Conservation (phyloP, 2,113 vertebrate species). For the Rhizomys pruinosus region DNA sequence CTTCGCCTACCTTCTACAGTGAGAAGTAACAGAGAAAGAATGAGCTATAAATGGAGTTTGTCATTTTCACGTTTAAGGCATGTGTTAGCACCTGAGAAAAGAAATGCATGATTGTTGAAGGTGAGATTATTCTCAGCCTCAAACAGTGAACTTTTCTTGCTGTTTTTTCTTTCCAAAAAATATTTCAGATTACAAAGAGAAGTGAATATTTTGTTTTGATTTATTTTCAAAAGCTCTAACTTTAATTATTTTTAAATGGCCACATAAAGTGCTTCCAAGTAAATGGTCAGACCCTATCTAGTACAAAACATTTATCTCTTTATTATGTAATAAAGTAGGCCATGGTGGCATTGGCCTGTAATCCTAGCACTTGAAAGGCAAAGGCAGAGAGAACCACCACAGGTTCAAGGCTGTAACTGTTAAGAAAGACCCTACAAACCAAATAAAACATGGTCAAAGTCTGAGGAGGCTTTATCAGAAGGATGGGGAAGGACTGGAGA, state of each 20-base stretch:
- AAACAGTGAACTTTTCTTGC: constrained; percentile 22
- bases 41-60: constrained; percentile 73
- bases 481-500: background rate
- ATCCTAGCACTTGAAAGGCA: background rate
- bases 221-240: constrained; percentile 34
- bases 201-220: background rate
- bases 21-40: constrained; percentile 72
- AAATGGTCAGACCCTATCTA: background rate
- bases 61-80: constrained; percentile 73
- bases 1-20: constrained; percentile 60
- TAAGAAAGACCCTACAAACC: background rate
- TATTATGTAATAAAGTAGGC: background rate
- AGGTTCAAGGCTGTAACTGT: background rate
- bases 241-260: background rate
- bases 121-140: constrained; percentile 68
- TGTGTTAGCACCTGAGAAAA: constrained; percentile 59
- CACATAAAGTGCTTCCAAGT: background rate
- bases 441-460: background rate
- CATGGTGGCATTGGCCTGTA: background rate
- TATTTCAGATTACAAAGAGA: constrained; percentile 26
- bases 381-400: background rate
- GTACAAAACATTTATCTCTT: background rate
- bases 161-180: constrained; percentile 61
- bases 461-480: background rate
- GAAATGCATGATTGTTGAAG: constrained; percentile 55